Conservation (phyloP, 2,888 invertebrate species). For the Thelaira solivaga region DNA sequence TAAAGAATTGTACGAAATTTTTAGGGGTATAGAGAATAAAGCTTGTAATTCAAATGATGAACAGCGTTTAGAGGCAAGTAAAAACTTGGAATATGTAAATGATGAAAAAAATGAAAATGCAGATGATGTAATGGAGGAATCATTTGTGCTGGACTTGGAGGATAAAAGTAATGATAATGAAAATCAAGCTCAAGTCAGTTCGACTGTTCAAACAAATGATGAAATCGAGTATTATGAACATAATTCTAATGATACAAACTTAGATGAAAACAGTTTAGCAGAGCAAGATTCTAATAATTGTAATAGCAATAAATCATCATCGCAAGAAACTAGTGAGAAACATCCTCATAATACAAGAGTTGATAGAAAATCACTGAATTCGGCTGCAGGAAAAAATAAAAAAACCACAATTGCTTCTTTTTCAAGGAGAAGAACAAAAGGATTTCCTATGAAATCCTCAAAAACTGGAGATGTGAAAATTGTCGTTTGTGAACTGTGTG, state of each 20-base stretch:
- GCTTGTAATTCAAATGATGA: neutral
- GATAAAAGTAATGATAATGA: slow-evolving; percentile 8
- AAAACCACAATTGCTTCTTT: neutral
- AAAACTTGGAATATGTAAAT: slow-evolving; percentile 3
- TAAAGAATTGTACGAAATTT: neutral
- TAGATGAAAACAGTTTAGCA: slow-evolving; percentile 5
- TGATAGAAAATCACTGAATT: neutral
- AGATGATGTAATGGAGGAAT: neutral
- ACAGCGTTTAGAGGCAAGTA: neutral
- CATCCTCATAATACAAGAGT: neutral
- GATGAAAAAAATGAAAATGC: neutral
- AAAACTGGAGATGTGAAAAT: neutral
- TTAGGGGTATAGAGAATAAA: neutral
- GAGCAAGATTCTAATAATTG: neutral
- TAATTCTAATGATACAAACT: slow-evolving; percentile 19
- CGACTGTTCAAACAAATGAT: slow-evolving; percentile 25
- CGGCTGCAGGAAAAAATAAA: neutral
- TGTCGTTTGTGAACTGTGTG: slow-evolving; percentile 65
- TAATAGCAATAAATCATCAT: neutral
- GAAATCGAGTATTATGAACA: slow-evolving; percentile 23
- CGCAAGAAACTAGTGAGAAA: neutral
- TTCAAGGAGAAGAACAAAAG: neutral
- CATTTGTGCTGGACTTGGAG: slow-evolving; percentile 9
- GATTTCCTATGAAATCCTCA: neutral
- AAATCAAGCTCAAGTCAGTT: slow-evolving; percentile 33